phyloP scores from a whole-genome alignment of 2,113 vertebrate genomes.

The Acanthochromis polyacanthus region DNA sequence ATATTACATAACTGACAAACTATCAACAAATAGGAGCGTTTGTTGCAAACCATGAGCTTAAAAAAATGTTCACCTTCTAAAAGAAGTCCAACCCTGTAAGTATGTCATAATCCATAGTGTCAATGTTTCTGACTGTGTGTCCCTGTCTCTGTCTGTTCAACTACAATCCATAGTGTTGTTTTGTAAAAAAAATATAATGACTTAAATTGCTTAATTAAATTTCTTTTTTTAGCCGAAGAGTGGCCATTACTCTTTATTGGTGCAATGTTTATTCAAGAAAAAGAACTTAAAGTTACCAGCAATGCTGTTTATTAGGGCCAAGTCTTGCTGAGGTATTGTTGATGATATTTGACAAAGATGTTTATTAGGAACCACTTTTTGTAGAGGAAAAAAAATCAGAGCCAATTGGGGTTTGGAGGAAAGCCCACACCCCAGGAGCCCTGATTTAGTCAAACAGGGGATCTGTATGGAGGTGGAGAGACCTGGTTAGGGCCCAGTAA shows the following conservation, averaged over 20 bases:
- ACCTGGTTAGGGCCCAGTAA: neutral
- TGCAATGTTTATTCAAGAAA: neutral
- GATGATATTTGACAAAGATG: neutral
- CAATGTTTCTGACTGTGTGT: slow-evolving; percentile 35
- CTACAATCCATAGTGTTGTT: neutral
- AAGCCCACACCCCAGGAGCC: neutral
- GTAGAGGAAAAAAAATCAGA: neutral
- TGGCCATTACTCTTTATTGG: too few species aligned
- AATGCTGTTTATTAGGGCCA: neutral
- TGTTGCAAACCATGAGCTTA: too few species aligned
- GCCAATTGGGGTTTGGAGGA: neutral
- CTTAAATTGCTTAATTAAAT: neutral
- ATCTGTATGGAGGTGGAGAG: neutral
- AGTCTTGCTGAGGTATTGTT: neutral
- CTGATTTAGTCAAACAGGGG: neutral
- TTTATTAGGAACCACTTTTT: slow-evolving; percentile 1
- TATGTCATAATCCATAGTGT: slow-evolving; percentile 21
- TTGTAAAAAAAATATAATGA: neutral
- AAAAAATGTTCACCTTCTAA: neutral
- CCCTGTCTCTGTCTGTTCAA: slow-evolving; percentile 12
- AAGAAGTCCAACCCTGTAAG: slow-evolving; percentile 14
- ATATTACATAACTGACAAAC: neutral
- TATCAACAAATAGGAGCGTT: too few species aligned
- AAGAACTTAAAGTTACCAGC: neutral
- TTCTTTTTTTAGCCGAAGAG: neutral